These are phyloP conservation scores for Orbicella faveolata DNA, from an alignment of 64 coral and sea anemone species.

Conservation along the genomic window DNA sequence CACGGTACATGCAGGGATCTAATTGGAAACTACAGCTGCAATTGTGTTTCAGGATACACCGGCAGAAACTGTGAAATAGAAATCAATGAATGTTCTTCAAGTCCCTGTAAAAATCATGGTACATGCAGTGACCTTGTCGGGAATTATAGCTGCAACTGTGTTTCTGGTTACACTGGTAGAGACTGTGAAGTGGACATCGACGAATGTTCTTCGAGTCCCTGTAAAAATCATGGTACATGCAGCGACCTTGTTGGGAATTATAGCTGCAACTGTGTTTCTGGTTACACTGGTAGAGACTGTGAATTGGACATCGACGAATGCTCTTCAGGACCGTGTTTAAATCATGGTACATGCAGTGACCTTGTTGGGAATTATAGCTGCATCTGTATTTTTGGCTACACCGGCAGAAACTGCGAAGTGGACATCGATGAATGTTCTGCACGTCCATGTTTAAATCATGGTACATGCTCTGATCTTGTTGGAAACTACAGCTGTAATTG, in stretches of 20 bases:
- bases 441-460: background rate
- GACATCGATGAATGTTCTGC: constrained; percentile 43
- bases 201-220: constrained; percentile 27
- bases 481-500: constrained; percentile 28
- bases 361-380: constrained; percentile 23
- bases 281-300: constrained; percentile 8
- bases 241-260: constrained; percentile 1
- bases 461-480: background rate
- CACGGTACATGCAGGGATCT: constrained; percentile 41
- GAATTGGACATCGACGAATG: constrained; percentile 25
- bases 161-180: constrained; percentile 45
- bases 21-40: constrained; percentile 9
- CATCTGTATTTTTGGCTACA: constrained; percentile 31
- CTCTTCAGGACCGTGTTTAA: background rate
- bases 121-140: constrained; percentile 24
- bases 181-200: constrained; percentile 47
- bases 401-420: constrained; percentile 48
- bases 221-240: constrained; percentile 5
- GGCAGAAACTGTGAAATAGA: constrained; percentile 36
- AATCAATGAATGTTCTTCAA: constrained; percentile 36
- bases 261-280: background rate
- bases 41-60: constrained; percentile 20
- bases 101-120: constrained; percentile 19
- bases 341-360: background rate
- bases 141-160: constrained; percentile 27